These are phyloP conservation scores for Acleris cristana DNA, from an alignment of 2,888 invertebrate genomes.

Conservation along the genomic window DNA sequence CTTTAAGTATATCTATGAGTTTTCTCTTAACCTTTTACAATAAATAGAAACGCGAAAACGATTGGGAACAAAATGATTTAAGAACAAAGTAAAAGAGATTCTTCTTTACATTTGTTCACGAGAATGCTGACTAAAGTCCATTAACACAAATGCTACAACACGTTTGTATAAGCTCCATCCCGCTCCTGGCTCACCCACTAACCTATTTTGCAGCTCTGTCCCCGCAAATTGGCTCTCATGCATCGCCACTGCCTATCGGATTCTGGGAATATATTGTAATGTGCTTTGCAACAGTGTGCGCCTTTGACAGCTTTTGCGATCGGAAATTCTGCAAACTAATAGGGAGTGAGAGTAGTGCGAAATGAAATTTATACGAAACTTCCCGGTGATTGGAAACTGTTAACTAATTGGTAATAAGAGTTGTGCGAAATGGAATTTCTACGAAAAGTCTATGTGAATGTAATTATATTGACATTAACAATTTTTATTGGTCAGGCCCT, in stretches of 20 bases:
- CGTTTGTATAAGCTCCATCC: constrained; percentile 46
- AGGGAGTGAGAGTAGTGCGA: neutral
- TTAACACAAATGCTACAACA: constrained; percentile 9
- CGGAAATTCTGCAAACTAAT: neutral
- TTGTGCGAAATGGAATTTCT: neutral
- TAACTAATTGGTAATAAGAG: no score
- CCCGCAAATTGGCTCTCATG: constrained; percentile 28
- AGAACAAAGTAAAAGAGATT: no score
- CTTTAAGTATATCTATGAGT: no score
- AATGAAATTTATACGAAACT: neutral
- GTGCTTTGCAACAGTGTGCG: neutral
- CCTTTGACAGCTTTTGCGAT: neutral
- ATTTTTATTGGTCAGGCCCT: no score
- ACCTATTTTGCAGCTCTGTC: constrained; percentile 49
- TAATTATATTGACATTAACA: no score
- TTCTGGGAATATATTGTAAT: constrained; percentile 20
- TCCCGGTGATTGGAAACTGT: no score
- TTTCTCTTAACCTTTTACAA: no score
- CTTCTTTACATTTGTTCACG: no score
- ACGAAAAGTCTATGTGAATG: neutral
- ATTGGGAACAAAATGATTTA: no score
- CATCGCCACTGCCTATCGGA: constrained; percentile 16
- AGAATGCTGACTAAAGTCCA: no score
- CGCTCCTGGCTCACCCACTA: constrained; percentile 58
- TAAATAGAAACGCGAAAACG: no score